Percentiles rank a stretch among this genome's conserved stretches.
Evolutionary conservation across 2,888 invertebrate genomes (phyloP).

Genomic region (Orthosia gothica): DNA sequence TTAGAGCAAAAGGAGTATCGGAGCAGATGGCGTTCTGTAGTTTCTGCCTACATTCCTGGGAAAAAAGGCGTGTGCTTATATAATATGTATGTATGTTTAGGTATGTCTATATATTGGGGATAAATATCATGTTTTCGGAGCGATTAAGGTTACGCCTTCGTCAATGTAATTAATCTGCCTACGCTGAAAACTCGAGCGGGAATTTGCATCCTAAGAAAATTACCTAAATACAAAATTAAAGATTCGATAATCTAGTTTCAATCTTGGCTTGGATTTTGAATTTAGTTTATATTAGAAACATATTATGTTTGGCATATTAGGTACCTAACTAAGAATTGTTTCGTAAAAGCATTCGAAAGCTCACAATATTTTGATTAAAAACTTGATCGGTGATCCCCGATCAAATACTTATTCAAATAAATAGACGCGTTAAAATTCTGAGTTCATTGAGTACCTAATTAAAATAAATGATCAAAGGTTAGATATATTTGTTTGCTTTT

Average conservation of each 20-base stretch:
- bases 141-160: slow-evolving; percentile 16
- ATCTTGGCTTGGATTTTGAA: not conserved
- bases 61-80: too few species aligned
- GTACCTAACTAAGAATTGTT: slow-evolving; percentile 18
- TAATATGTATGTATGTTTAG: too few species aligned
- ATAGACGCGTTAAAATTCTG: not conserved
- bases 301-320: slow-evolving; percentile 4
- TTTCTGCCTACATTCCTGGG: too few species aligned
- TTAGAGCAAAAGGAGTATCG: too few species aligned
- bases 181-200: slow-evolving; percentile 14
- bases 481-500: slow-evolving; percentile 19
- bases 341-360: slow-evolving; percentile 18
- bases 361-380: slow-evolving; percentile 26
- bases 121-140: slow-evolving; percentile 30
- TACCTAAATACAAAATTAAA: slow-evolving; percentile 4
- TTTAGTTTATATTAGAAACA: slow-evolving; percentile 15
- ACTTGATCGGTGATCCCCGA: slow-evolving; percentile 16
- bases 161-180: slow-evolving; percentile 47
- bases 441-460: slow-evolving; percentile 21
- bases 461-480: slow-evolving; percentile 1
- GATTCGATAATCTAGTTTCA: slow-evolving; percentile 9
- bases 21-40: too few species aligned
- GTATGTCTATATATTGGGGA: not conserved
- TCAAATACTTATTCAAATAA: slow-evolving; percentile 11
- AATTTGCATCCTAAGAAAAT: slow-evolving; percentile 13